Evolutionary conservation across 2,113 vertebrate species (phyloP), one percentile per base, ranked within the genome.

Genomic region (Poecile atricapillus): DNA sequence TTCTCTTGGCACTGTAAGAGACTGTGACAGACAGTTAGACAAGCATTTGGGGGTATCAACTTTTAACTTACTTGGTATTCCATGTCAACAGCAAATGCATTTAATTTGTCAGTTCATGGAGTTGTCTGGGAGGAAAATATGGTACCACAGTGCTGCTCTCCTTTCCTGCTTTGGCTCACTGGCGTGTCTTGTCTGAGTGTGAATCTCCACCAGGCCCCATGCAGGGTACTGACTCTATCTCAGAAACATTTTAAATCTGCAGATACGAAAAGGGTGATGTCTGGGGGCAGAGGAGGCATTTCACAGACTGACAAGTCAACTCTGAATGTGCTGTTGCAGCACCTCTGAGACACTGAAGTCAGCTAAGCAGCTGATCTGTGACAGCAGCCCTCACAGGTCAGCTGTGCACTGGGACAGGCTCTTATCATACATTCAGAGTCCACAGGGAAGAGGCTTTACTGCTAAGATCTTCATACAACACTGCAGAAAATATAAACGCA

Each of bases 51-150:
- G 56, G 53, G 28, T 46, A 83, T 43, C 62, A 82, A 78, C 47
- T 94, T 89, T 71, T 91, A 30, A 35, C 28, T 67, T 68, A 73
- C n/a, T 95, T 95, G 82, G 70, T 76, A 69, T 87, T 93, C 49
- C 46, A 21, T 77, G 55, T 76, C 93, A 94, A 74, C 65, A 80
- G 63, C 19, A 71, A 91, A 82, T 89, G 56, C 69, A 90, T 91
- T 85, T 85, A 69, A 91, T 82, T 84, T 79, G 74, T 58, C 52
- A 70, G 53, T 53, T 87, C 62, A 13, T 39, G n/a, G 55, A 91
- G 62, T 79, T 14, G 6, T 50, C n/a, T 85, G 78, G 74, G 81
- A 94, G 30, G 43, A 91, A 87, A 95, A 93, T 18, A 30, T 13
- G 41, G 76, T 83, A n/a, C 69, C 3, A 2, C 59, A n/a, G 60